These are phyloP conservation scores for Nautilus pompilius DNA, from an alignment of 1,140 invertebrate genomes.

Conservation along the genomic window DNA sequence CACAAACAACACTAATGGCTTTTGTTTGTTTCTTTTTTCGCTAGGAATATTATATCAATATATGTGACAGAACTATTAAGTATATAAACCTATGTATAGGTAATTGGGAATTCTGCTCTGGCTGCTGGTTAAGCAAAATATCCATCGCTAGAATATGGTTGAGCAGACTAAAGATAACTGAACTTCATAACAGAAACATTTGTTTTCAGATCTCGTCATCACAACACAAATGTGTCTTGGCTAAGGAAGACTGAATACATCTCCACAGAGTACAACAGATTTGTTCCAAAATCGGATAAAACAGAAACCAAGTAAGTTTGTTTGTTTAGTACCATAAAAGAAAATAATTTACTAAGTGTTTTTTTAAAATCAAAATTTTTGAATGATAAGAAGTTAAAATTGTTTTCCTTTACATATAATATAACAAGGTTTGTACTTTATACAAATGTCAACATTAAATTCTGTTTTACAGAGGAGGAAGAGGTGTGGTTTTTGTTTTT, in stretches of 20 bases:
- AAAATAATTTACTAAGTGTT: neutral
- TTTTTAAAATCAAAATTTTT: neutral
- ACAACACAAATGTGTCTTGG: slow-evolving; percentile 51
- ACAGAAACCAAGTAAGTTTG: slow-evolving; percentile 76
- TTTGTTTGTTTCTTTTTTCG: neutral
- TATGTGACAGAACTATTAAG: too few species aligned
- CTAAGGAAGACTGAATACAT: slow-evolving; percentile 94
- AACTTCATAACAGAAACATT: neutral
- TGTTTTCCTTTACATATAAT: neutral
- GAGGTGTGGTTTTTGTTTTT: too few species aligned
- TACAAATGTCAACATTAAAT: too few species aligned
- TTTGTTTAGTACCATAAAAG: slow-evolving; percentile 1
- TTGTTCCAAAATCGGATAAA: slow-evolving; percentile 90
- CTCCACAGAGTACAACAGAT: slow-evolving; percentile 94
- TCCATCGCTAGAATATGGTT: too few species aligned
- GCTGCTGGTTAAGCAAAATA: too few species aligned
- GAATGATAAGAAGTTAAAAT: neutral
- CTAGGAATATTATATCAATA: too few species aligned
- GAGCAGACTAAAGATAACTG: too few species aligned
- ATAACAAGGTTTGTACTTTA: too few species aligned
- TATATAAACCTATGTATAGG: too few species aligned
- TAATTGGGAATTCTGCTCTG: too few species aligned
- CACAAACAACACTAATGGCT: too few species aligned
- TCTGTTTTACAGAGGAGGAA: too few species aligned
- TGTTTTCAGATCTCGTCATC: slow-evolving; percentile 64